Evolutionary conservation across 2,113 vertebrate genomes (phyloP).

Genomic region (Synchiropus splendidus): DNA sequence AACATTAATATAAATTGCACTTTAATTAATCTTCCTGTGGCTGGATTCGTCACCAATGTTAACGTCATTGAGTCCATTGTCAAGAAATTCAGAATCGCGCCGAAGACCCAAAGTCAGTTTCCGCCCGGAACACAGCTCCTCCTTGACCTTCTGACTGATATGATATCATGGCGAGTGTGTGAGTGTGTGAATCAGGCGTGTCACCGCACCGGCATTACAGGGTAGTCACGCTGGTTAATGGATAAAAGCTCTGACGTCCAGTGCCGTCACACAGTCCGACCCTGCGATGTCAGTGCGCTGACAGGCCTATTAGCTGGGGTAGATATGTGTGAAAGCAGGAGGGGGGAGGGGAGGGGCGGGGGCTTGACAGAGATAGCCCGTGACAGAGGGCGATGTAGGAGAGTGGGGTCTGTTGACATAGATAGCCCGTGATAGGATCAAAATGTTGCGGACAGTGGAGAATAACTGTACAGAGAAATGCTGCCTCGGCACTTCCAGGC

Average conservation of each 20-base stretch:
- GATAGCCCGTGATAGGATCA: conserved; percentile 26
- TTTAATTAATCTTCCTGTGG: conserved; percentile 65
- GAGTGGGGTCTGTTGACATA: conserved; percentile 21
- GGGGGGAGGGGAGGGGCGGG: conserved; percentile 8
- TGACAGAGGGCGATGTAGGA: conserved; percentile 36
- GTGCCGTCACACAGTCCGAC: conserved; percentile 32
- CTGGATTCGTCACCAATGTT: conserved; percentile 5
- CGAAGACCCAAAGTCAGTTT: too few species aligned
- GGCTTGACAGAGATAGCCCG: conserved; percentile 43
- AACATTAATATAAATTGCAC: conserved; percentile 69
- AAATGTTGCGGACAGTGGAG: conserved; percentile 2
- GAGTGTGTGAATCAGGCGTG: conserved; percentile 46
- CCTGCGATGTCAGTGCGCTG: conserved; percentile 33
- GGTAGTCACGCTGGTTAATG: conserved; percentile 38
- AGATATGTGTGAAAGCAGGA: background rate
- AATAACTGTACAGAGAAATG: too few species aligned
- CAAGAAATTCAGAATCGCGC: too few species aligned
- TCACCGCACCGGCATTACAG: conserved; percentile 41
- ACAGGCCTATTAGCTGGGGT: conserved; percentile 50
- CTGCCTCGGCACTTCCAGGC: too few species aligned
- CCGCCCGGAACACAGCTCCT: too few species aligned
- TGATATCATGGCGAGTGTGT: conserved; percentile 40
- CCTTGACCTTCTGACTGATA: conserved; percentile 38
- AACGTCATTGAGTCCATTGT: too few species aligned
- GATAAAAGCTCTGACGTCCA: conserved; percentile 33